Conservation (phyloP, 2,888 invertebrate genomes). For the Drosophila aldrichi region DNA sequence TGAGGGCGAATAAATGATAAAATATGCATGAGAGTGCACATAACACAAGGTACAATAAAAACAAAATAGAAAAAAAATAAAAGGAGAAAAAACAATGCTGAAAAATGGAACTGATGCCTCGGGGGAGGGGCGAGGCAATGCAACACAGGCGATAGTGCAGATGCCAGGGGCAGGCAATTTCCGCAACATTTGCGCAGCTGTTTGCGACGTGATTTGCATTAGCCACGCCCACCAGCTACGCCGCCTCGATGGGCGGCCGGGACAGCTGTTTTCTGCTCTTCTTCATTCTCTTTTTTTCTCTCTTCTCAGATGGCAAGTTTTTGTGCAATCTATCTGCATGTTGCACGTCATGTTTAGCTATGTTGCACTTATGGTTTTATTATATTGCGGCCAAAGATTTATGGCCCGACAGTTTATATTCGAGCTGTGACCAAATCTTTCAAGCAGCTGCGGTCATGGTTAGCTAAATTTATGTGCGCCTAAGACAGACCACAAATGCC, state of each 20-base stretch:
- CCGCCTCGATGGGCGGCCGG: slow-evolving; percentile 20
- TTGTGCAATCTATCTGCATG: slow-evolving; percentile 69
- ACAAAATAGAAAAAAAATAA: neutral
- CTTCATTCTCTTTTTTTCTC: neutral
- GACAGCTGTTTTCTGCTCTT: slow-evolving; percentile 23
- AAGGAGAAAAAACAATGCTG: neutral
- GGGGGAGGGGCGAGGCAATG: too few species aligned
- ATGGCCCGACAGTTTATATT: slow-evolving; percentile 67
- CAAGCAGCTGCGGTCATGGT: slow-evolving; percentile 24
- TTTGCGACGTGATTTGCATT: slow-evolving; percentile 69
- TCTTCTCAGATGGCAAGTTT: slow-evolving; percentile 50
- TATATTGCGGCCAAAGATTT: slow-evolving; percentile 65
- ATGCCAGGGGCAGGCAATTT: slow-evolving; percentile 49
- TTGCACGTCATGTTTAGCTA: slow-evolving; percentile 79
- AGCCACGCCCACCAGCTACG: slow-evolving; percentile 50
- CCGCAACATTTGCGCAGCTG: slow-evolving; percentile 60
- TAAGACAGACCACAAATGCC: slow-evolving; percentile 59
- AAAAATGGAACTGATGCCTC: slow-evolving; percentile 4
- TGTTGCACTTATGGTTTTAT: slow-evolving; percentile 76
- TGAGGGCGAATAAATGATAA: slow-evolving; percentile 63
- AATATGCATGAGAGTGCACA: slow-evolving; percentile 56
- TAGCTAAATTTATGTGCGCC: slow-evolving; percentile 65
- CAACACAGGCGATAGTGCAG: slow-evolving; percentile 16
- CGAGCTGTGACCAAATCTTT: slow-evolving; percentile 63
- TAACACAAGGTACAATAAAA: neutral